These are phyloP conservation scores for Drosophila subpulchrella DNA, from an alignment of 1,140 invertebrate species.

Conservation along the genomic window DNA sequence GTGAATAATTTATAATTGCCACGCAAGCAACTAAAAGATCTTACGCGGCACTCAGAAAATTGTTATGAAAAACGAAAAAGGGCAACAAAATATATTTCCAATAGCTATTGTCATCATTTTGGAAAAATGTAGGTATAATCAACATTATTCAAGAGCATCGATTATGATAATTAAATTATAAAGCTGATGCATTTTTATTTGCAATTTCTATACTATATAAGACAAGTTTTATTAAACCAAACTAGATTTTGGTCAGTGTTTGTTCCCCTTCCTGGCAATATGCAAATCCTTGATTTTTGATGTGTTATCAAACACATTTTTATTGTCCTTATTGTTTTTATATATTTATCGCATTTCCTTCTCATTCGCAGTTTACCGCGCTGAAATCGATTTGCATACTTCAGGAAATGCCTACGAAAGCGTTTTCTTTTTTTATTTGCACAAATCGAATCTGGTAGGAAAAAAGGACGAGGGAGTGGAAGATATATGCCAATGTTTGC, in stretches of 20 bases:
- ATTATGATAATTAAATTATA: too few relatives aligned
- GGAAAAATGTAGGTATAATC: too few relatives aligned
- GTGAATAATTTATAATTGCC: conserved; percentile 78
- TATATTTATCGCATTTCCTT: conserved; percentile 52
- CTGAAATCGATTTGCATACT: conserved; percentile 78
- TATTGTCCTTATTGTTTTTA: conserved; percentile 41
- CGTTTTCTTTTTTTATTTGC: conserved; percentile 49
- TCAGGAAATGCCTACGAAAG: conserved; percentile 73
- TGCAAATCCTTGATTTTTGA: conserved; percentile 66
- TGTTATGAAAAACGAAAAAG: too few relatives aligned
- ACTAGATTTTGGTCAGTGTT: conserved; percentile 6
- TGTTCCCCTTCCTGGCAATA: conserved; percentile 9
- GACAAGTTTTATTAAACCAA: not conserved
- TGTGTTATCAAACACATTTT: conserved; percentile 52
- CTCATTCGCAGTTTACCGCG: conserved; percentile 59
- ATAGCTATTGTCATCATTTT: too few relatives aligned
- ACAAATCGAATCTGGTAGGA: conserved; percentile 10
- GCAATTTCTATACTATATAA: too few relatives aligned
- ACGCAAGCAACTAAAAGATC: conserved; percentile 53
- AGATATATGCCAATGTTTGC: conserved; percentile 46
- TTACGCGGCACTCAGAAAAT: conserved; percentile 7
- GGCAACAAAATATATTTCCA: too few relatives aligned
- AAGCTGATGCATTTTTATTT: too few relatives aligned
- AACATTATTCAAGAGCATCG: too few relatives aligned
- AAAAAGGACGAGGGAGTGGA: not conserved